A percentile compares a stretch with the other conserved stretches of the same genome.
Evolutionary conservation across 2,113 vertebrate genomes (phyloP).

Genomic region (Hyla sarda): DNA sequence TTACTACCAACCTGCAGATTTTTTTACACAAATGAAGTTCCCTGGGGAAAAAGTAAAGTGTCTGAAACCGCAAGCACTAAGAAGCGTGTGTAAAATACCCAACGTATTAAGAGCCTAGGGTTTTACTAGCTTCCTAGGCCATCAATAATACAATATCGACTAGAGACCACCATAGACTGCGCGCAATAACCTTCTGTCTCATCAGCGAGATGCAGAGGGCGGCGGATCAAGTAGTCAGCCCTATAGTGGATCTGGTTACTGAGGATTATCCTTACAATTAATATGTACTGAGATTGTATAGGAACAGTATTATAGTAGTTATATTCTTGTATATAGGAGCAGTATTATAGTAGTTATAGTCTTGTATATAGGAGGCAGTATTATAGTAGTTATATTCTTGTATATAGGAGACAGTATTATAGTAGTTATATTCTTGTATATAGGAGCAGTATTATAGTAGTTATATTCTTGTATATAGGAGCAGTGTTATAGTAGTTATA

Average conservation of each 20-base stretch:
- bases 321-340: not conserved
- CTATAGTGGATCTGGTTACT: constrained; percentile 27
- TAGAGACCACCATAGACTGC: constrained; percentile 57
- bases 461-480: not conserved
- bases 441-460: too few species aligned
- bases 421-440: not conserved
- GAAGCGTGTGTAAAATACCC: constrained; percentile 57
- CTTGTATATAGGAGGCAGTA: not conserved
- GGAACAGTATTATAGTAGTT: not conserved
- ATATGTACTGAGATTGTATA: not conserved
- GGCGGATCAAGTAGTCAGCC: constrained; percentile 63
- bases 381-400: constrained; percentile 5
- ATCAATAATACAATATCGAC: constrained; percentile 69
- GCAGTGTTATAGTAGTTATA: not conserved
- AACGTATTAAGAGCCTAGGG: constrained; percentile 61
- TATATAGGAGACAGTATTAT: not conserved
- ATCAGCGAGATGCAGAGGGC: constrained; percentile 69
- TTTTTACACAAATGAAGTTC: constrained; percentile 59
- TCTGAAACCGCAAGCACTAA: constrained; percentile 30
- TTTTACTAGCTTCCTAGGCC: constrained; percentile 61
- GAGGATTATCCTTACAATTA: not conserved
- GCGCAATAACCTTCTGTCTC: constrained; percentile 65
- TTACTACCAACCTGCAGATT: constrained; percentile 66
- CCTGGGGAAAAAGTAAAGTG: constrained; percentile 58
- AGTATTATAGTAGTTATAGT: too few species aligned